Conservation (phyloP, 2,113 vertebrate genomes). For the Scopus umbretta region DNA sequence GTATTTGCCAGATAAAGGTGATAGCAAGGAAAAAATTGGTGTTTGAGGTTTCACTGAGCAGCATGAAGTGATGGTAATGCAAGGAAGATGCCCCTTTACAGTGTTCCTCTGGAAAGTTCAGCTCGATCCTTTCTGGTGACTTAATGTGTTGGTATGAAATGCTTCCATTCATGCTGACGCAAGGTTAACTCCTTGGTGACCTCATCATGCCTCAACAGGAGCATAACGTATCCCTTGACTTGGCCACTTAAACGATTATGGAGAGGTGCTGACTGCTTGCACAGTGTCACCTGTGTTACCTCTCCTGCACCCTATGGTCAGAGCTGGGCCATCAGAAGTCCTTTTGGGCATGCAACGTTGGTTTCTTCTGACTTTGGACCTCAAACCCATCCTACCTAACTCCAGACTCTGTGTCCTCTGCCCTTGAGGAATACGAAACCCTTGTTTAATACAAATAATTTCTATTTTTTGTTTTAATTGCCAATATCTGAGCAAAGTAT, state of each 20-base stretch:
- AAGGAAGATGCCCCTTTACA: not conserved
- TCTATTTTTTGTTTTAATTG: not conserved
- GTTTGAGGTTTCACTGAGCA: not conserved
- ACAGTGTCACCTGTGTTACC: not conserved
- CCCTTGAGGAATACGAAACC: not conserved
- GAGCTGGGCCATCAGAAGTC: not conserved
- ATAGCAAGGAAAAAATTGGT: not conserved
- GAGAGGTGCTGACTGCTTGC: not conserved
- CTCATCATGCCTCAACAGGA: fast-evolving
- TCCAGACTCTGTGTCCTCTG: not conserved
- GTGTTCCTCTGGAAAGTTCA: not conserved
- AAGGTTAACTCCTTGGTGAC: not conserved
- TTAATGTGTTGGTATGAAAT: not conserved
- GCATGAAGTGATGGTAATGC: not conserved
- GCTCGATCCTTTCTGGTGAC: not conserved
- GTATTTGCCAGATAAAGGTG: not conserved
- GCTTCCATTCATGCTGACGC: not conserved
- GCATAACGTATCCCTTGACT: not conserved
- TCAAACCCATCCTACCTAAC: not conserved
- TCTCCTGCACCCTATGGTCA: not conserved
- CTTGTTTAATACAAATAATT: not conserved
- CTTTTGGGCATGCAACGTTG: fast-evolving
- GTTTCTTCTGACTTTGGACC: not conserved
- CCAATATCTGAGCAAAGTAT: not conserved
- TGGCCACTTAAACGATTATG: fast-evolving